Conservation (phyloP, 1,140 invertebrate genomes). For the Vanessa tameamea region DNA sequence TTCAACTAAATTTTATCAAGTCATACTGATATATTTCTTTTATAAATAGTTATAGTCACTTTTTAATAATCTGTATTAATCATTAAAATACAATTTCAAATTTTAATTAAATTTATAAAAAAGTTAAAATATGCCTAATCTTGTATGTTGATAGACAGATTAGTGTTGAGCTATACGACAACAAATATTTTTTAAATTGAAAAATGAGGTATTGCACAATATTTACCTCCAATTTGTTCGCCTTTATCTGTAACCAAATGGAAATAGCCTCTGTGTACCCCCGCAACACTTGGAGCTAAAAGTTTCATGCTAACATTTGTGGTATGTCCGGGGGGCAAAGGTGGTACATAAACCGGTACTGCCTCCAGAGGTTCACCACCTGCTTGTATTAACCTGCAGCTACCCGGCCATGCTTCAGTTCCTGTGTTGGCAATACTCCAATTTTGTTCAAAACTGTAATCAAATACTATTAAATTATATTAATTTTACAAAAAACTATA, state of each 20-base stretch:
- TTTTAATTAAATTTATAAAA: neutral
- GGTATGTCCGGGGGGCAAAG: constrained; percentile 64
- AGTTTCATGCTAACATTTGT: constrained; percentile 68
- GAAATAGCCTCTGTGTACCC: constrained; percentile 67
- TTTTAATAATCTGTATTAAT: too few relatives aligned
- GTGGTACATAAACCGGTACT: constrained; percentile 59
- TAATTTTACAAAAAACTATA: constrained; percentile 4
- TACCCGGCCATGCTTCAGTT: constrained; percentile 69
- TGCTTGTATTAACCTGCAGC: constrained; percentile 69
- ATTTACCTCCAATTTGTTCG: constrained; percentile 71
- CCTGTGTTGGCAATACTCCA: constrained; percentile 78
- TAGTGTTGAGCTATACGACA: too few relatives aligned
- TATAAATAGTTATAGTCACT: too few relatives aligned
- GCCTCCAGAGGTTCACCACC: constrained; percentile 65
- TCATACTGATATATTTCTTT: too few relatives aligned
- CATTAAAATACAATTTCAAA: neutral
- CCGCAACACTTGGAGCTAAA: constrained; percentile 59
- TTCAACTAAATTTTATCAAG: too few relatives aligned
- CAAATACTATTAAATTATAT: constrained; percentile 32
- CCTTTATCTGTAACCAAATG: constrained; percentile 71
- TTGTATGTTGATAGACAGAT: too few relatives aligned
- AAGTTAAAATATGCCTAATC: neutral
- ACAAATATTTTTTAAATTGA: neutral
- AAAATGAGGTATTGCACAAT: neutral
- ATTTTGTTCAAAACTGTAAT: constrained; percentile 75